Conservation (phyloP, 2,113 vertebrate species). For the Mellivora capensis region DNA sequence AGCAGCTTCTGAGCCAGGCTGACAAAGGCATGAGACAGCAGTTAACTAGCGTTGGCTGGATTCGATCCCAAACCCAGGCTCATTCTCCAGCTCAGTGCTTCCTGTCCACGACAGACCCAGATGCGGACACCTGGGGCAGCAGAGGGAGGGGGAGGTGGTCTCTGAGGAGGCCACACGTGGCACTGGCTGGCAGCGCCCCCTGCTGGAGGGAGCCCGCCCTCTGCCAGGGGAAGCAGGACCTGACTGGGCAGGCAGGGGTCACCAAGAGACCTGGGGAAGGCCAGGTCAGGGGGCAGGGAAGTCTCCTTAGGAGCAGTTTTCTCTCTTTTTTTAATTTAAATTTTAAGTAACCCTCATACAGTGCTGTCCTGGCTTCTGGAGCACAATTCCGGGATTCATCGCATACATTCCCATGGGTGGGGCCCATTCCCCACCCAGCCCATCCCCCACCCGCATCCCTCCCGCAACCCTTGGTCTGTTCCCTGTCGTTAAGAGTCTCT, state of each 20-base stretch:
- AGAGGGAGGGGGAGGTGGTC: too few species aligned
- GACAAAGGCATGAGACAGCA: background rate
- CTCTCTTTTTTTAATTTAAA: background rate
- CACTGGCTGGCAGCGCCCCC: background rate
- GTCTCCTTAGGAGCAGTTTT: background rate
- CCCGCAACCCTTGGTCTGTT: background rate
- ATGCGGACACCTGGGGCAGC: background rate
- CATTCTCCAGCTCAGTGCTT: too few species aligned
- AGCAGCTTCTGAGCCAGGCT: background rate
- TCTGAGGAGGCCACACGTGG: fast-evolving
- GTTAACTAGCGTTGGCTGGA: background rate
- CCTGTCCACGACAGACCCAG: fast-evolving
- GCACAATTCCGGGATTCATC: background rate
- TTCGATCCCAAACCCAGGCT: background rate
- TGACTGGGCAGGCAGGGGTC: fast-evolving
- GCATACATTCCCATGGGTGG: background rate
- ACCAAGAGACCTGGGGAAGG: fast-evolving
- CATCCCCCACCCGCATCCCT: background rate
- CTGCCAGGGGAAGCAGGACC: fast-evolving
- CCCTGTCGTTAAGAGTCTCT: background rate
- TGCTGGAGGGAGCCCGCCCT: background rate
- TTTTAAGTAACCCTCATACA: background rate
- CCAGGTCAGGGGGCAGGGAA: background rate
- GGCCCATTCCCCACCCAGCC: background rate
- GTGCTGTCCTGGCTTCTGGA: too few species aligned